A percentile compares a stretch with the other conserved stretches of the same genome.
Conservation (phyloP, 2,113 vertebrate species). For the Cyprinus carpio region DNA sequence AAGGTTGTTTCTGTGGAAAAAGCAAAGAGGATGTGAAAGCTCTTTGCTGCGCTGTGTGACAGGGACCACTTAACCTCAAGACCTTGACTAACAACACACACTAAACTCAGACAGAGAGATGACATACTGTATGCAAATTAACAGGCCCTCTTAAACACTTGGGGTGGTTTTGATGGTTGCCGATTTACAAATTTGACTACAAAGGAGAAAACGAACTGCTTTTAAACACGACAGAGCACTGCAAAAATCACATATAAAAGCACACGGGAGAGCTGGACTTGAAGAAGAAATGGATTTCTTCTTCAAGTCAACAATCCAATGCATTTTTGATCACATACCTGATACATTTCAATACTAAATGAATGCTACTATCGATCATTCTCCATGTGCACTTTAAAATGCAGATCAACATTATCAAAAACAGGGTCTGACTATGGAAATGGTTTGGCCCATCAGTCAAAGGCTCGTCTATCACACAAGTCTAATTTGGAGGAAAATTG, state of each 20-base stretch:
- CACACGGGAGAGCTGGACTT: not conserved
- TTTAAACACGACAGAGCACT: not conserved
- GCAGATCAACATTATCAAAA: not conserved
- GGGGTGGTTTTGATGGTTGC: not conserved
- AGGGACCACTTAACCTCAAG: conserved; percentile 25
- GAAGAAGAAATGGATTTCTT: not conserved
- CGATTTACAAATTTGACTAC: not conserved
- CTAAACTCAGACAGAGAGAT: conserved; percentile 9
- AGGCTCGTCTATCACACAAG: not conserved
- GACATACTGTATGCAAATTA: conserved; percentile 20
- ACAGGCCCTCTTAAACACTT: conserved; percentile 19
- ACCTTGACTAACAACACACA: conserved; percentile 13
- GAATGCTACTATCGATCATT: not conserved
- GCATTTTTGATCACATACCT: not conserved
- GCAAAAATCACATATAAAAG: not conserved
- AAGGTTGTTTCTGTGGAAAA: conserved; percentile 9
- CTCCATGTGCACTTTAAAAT: not conserved
- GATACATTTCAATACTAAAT: not conserved
- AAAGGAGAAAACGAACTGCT: conserved; percentile 10
- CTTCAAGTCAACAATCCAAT: not conserved
- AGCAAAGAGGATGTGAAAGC: conserved; percentile 6
- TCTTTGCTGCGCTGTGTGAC: not conserved
- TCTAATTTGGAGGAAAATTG: not conserved
- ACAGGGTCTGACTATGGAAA: not conserved
- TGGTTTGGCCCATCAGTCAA: not conserved